phyloP scores from a whole-genome alignment of 2,888 invertebrate genomes.

The Schizaphis graminum region DNA sequence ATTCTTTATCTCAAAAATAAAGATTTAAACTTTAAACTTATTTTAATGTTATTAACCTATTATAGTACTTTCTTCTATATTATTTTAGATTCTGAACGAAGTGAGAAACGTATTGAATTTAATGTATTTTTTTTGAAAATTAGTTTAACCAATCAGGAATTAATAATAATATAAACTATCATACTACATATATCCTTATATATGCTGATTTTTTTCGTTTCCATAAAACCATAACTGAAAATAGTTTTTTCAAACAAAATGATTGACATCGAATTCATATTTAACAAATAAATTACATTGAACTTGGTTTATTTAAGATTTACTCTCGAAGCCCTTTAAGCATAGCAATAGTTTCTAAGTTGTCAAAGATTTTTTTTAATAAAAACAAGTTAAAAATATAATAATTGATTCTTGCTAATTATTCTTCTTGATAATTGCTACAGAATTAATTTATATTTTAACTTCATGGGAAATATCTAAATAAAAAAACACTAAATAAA shows the following conservation, averaged over 20 bases:
- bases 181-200: neutral
- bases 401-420: neutral
- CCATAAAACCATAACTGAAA: neutral
- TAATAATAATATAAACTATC: neutral
- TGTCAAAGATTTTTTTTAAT: neutral
- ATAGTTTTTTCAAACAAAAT: neutral
- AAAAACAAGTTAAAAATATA: neutral
- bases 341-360: neutral
- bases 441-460: neutral
- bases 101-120: neutral
- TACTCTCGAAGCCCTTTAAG: neutral
- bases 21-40: neutral
- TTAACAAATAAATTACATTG: neutral
- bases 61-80: neutral
- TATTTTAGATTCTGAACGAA: neutral
- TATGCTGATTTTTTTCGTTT: neutral
- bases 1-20: neutral
- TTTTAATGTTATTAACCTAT: neutral
- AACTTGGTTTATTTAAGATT: neutral
- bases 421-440: no score
- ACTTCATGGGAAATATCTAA: neutral
- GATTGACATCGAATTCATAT: neutral
- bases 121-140: neutral
- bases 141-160: neutral
- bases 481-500: neutral